Percentiles rank a stretch among this genome's conserved stretches.
Evolutionary conservation across 1,140 invertebrate species (phyloP).

Genomic region (Paralvinella palmiformis): DNA sequence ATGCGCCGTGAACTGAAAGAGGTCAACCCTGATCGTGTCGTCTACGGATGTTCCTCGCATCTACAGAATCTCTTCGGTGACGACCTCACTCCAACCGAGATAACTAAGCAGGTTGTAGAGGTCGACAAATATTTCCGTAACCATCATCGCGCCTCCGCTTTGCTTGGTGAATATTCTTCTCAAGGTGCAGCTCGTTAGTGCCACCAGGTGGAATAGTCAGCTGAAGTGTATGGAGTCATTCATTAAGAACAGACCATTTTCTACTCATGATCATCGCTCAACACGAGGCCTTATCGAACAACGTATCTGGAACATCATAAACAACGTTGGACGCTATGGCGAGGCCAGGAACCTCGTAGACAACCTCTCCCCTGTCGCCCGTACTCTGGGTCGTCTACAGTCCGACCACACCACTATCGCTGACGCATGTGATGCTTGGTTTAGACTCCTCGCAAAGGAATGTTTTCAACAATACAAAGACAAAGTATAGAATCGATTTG

Average conservation of each 20-base stretch:
- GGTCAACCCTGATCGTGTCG: background rate
- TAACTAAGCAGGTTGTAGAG: conserved; percentile 1
- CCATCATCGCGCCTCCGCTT: background rate
- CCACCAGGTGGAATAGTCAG: conserved; percentile 3
- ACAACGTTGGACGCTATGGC: background rate
- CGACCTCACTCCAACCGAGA: background rate
- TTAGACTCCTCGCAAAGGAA: background rate
- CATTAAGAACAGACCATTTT: background rate
- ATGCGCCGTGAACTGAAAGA: conserved; percentile 1
- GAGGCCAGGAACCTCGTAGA: background rate
- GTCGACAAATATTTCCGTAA: conserved; percentile 2
- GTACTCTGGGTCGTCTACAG: background rate
- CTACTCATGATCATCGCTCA: background rate
- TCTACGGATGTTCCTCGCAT: conserved; percentile 7
- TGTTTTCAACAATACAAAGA: background rate
- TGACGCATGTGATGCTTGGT: conserved; percentile 8
- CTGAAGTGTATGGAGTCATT: conserved; percentile 2
- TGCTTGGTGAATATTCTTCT: background rate
- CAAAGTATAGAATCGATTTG: background rate
- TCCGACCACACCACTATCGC: conserved; percentile 4
- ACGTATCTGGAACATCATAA: background rate
- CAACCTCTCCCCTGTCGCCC: background rate
- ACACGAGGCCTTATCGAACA: background rate
- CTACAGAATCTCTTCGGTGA: background rate
- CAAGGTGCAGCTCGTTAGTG: background rate